phyloP scores from a whole-genome alignment of 2,888 invertebrate genomes.

The Allophyes oxyacanthae region DNA sequence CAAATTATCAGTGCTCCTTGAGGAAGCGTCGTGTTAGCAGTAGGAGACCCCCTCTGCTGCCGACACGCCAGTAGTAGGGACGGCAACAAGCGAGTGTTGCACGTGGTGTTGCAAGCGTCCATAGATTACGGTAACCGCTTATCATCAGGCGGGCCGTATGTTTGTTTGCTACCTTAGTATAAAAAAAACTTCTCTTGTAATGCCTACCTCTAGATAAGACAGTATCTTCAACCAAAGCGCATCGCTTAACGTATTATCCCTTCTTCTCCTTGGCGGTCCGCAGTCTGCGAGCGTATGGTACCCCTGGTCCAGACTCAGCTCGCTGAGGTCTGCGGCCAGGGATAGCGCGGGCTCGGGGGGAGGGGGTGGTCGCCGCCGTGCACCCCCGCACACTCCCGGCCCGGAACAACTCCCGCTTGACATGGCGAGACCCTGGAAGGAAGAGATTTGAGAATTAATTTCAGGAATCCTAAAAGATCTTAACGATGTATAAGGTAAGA shows the following conservation, averaged over 20 bases:
- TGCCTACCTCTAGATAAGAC: slow-evolving; percentile 84
- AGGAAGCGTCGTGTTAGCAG: too few relatives aligned
- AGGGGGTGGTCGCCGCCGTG: slow-evolving; percentile 81
- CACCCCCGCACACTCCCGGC: slow-evolving; percentile 81
- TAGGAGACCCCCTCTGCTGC: too few relatives aligned
- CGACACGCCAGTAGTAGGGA: too few relatives aligned
- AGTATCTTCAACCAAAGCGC: slow-evolving; percentile 82
- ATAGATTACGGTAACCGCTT: too few relatives aligned
- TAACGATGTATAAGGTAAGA: too few relatives aligned
- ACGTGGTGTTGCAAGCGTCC: too few relatives aligned
- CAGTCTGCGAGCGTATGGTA: slow-evolving; percentile 94
- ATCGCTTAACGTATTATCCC: slow-evolving; percentile 80
- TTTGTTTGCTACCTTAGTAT: too few relatives aligned
- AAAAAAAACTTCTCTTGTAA: too few relatives aligned
- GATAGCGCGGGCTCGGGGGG: slow-evolving; percentile 83
- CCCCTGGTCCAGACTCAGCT: slow-evolving; percentile 93
- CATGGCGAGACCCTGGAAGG: slow-evolving; percentile 76
- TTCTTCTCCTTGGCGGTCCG: slow-evolving; percentile 83
- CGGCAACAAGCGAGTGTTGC: too few relatives aligned
- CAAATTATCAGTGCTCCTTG: too few relatives aligned
- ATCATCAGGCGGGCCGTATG: too few relatives aligned
- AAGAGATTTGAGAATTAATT: slow-evolving; percentile 11
- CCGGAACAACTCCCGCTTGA: slow-evolving; percentile 83
- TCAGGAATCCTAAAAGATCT: too few relatives aligned
- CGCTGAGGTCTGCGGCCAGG: slow-evolving; percentile 84